phyloP scores from a whole-genome alignment of 2,888 invertebrate species.

The Salpingus planirostris region DNA sequence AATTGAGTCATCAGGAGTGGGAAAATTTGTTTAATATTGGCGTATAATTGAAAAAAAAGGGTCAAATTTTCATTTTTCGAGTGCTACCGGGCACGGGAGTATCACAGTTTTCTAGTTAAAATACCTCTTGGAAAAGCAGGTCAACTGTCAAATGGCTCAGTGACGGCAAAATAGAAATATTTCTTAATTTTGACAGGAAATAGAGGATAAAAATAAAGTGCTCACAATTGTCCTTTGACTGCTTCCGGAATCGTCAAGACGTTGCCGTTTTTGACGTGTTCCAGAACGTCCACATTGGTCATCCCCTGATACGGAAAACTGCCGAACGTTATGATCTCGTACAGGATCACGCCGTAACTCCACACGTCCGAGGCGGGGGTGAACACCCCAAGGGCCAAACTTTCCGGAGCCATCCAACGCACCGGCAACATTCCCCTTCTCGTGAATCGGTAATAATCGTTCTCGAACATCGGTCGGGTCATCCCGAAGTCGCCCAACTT shows the following conservation, averaged over 20 bases:
- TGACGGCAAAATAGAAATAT: too few species aligned
- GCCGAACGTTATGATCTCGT: constrained; percentile 84
- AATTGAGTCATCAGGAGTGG: too few species aligned
- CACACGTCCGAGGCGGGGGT: constrained; percentile 83
- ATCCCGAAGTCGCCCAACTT: constrained; percentile 91
- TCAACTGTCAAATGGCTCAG: too few species aligned
- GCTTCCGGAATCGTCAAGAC: constrained; percentile 67
- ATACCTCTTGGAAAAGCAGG: too few species aligned
- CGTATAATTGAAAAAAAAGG: too few species aligned
- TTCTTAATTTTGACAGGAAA: too few species aligned
- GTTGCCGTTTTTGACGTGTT: constrained; percentile 68
- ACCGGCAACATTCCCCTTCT: constrained; percentile 47
- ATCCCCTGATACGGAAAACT: constrained; percentile 84
- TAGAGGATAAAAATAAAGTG: constrained; percentile 25
- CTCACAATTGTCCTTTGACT: constrained; percentile 72
- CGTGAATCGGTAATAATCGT: constrained; percentile 83
- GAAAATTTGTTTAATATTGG: too few species aligned
- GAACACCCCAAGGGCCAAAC: constrained; percentile 71
- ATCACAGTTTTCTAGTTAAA: too few species aligned
- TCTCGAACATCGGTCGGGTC: constrained; percentile 80
- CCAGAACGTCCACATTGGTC: constrained; percentile 76
- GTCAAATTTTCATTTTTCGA: too few species aligned
- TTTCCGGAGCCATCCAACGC: constrained; percentile 87
- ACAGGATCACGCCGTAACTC: constrained; percentile 82
- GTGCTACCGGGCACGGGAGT: too few species aligned